Base-by-base conservation (phyloP, 1,140 invertebrate genomes). In the Bombus pyrosoma region DNA sequence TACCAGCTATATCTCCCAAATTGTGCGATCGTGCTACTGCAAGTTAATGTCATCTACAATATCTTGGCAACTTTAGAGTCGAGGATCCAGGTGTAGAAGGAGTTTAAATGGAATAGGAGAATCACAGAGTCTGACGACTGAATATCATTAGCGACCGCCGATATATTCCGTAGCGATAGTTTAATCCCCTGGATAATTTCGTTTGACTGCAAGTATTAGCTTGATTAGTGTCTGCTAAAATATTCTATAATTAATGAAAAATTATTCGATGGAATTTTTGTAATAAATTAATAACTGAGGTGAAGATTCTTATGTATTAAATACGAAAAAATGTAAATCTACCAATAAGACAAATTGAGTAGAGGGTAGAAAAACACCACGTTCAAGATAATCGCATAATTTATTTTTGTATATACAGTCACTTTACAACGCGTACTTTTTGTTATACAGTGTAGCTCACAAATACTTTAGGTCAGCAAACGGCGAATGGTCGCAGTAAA, bases 361-460 rank as follows among this genome's bases (percentile, higher is more conserved):
- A 13, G 9, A 6, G 9, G 3, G 1, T 5, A 39, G 22, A 13
- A 32, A 72, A 15, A 72, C 28, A 32, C 1, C 2, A n/a, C n/a
- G 13, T 15, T 81, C 78, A 73, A 85, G 76, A 39, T 91, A 91
- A 93, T 95, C 92, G 93, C 93, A 94, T 94, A 95, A 93, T 94
- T 95, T 94, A 93, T 95, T 93, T 94, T 94, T 94, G 90, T 95
- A 94, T 93, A 94, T 95, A 95, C 94, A 95, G 91, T 95, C 93
- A 95, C 93, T 95, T 95, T 95, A 95, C 94, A 95, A 94, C 89
- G 93, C 93, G 92, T 91, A 92, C 92, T 92, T 80, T 83, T 93
- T 91, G 90, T 93, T 93, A 92, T 90, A 92, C 90, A 92, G 81
- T 93, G 74, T 92, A 91, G 90, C 91, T 93, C 86, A 85, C 83